Base-by-base conservation (phyloP, 2,113 vertebrate species). In the Oncorhynchus keta region DNA sequence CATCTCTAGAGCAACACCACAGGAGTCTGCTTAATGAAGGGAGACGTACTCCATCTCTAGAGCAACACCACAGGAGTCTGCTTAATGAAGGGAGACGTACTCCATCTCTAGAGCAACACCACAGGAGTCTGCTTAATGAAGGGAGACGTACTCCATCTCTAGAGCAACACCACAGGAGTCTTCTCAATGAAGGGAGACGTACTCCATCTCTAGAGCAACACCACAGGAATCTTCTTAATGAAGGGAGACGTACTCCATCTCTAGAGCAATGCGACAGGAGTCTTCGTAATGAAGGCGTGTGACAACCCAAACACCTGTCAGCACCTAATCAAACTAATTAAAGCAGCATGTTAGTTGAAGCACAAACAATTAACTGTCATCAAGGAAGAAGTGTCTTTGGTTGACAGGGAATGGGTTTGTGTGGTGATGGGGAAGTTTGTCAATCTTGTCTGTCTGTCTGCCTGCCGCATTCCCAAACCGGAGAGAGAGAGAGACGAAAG, bases 321-420 rank as follows among this genome's bases (percentile, higher is more conserved):
- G 30, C 13, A 13, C 51, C 61, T 65, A 65, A 73, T 74, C 16
- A 57, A 55, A 73, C 67, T 69, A 32, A 79, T 79, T 22, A 70
- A 28, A 65, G 51, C 68, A 73, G 32, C 30, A 49, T 68, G 62
- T 81, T 81, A 55, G 35, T 35, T n/a, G 49, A 66, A 68, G 73
- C 8, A 9, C n/a, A 65, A 30, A 26, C 73, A 66, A 45, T 51
- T 48, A 18, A 76, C 83, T 74, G 77, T 73, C 67, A 81, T 86
- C 57, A 74, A 67, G 51, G 73, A n/a, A 73, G 55, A 32, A 66
- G 68, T 74, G 61, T 35, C 28, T 55, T 55, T 72, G 7, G 26
- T 48, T 9, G 49, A 22, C 22, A 70, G 45, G 66, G 16, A 11
- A 18, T 14, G 66, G 6, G 65, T 28, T 32, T 71, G 48, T 74